Base-by-base conservation (phyloP, 2,797 vertebrate species). In the Poeciliopsis paucimaculata region DNA sequence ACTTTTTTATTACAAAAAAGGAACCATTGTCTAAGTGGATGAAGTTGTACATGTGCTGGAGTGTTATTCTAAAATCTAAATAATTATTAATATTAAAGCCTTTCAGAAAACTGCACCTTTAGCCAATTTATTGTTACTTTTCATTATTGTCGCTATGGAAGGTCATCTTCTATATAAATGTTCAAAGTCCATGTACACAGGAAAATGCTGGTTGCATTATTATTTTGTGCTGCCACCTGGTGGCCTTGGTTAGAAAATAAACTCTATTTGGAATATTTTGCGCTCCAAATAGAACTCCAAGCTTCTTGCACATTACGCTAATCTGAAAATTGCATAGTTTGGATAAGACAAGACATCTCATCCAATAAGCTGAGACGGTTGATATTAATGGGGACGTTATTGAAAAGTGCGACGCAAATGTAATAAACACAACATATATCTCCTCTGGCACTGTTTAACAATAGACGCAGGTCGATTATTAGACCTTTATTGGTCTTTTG, bases 201-300 rank as follows among this genome's bases (percentile, higher is more conserved):
- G 39, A 57, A 77, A 70, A 66, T 55, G 16, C 74, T 28, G 11
- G 55, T n/a, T 23, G 5, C 0, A 43, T 73, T 72, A 53, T 93
- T 88, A 87, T 79, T 88, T 78, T 76, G 80, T 94, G 88, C 92
- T 91, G 91, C 91, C 91, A 91, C 87, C 93, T 94, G 78, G 87
- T 93, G 93, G 92, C 26, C 60, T 71, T 3, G 79, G 31, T 75
- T 85, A 11, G 16, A 87, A 82, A 84, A 26, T 23, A 10, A 16
- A n/a, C 39, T 68, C 47, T 2, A 23, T 39, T 36, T 41, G 41
- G n/a, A 5, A 4, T 3, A 41, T 8, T 7, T 45, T 5, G 51
- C 8, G 8, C 3, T 51, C 20, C 49, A 51, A 51, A 9, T 23
- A 23, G 49, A 23, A 23, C 20, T 8, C 18, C 47, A 49, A 49